These are phyloP conservation scores for Platanista minor DNA, from an alignment of 2,113 vertebrate genomes.

Conservation along the genomic window DNA sequence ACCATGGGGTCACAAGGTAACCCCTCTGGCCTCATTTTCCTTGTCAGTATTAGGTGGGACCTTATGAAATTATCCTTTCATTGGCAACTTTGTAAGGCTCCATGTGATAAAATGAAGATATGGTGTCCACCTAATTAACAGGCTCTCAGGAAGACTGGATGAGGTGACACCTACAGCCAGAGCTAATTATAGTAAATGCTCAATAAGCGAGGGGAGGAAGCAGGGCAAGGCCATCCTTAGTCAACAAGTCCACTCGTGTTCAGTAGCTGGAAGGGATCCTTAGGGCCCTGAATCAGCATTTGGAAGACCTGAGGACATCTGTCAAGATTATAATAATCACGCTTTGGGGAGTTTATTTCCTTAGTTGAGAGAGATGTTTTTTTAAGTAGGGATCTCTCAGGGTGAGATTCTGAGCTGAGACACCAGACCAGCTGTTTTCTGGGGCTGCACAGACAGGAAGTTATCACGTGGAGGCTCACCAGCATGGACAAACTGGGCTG, in stretches of 20 bases:
- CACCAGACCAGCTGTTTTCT: neutral
- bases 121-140: neutral
- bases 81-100: neutral
- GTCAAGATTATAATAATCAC: neutral
- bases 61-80: neutral
- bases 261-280: neutral
- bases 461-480: fast-evolving
- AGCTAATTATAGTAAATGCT: fast-evolving
- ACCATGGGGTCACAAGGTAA: neutral
- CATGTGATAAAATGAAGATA: neutral
- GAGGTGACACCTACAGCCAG: neutral
- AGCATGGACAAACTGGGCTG: fast-evolving
- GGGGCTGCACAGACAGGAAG: neutral
- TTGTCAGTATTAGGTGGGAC: neutral
- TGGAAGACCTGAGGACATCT: neutral
- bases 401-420: neutral
- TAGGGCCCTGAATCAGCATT: neutral
- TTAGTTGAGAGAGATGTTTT: neutral
- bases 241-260: neutral
- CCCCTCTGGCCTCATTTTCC: neutral
- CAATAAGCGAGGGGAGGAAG: fast-evolving
- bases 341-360: neutral
- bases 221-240: neutral
- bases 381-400: neutral
- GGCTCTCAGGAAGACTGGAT: neutral